Evolutionary conservation across 2,888 invertebrate genomes (phyloP).

Genomic region (Acanthosepion esculentum): DNA sequence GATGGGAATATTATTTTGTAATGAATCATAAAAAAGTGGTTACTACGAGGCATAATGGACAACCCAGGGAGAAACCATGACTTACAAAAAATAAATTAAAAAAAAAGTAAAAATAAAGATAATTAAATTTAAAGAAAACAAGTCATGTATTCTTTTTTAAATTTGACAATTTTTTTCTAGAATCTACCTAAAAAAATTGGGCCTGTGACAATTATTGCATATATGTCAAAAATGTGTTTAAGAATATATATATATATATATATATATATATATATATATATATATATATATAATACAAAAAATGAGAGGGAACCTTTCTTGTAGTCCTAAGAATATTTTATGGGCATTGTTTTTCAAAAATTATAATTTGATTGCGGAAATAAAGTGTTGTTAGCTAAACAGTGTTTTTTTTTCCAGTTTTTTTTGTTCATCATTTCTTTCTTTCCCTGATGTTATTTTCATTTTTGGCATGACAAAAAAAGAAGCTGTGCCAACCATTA

Average conservation of each 20-base stretch:
- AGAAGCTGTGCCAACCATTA: not conserved
- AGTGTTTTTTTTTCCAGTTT: too few species aligned
- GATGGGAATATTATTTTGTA: constrained; percentile 21
- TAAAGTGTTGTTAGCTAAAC: not conserved
- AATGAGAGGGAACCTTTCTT: not conserved
- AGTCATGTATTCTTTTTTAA: too few species aligned
- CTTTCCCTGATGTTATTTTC: not conserved
- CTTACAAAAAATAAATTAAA: not conserved
- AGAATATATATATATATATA: not conserved
- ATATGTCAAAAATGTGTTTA: not conserved
- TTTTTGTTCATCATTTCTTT: not conserved
- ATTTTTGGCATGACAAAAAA: not conserved
- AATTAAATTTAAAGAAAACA: too few species aligned
- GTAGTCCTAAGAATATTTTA: not conserved
- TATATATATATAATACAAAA: not conserved
- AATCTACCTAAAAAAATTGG: not conserved
- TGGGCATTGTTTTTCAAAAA: not conserved
- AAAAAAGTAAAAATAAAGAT: not conserved
- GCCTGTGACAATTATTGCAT: constrained; percentile 9
- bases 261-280: not conserved
- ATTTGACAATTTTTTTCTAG: too few species aligned
- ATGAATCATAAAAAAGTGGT: not conserved
- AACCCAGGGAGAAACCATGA: constrained; percentile 11
- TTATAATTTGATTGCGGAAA: not conserved
- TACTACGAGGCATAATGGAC: constrained; percentile 17